Percentiles rank a stretch among this genome's conserved stretches.
Evolutionary conservation across 2,113 vertebrate species (phyloP).

Genomic region (Sturnira hondurensis): DNA sequence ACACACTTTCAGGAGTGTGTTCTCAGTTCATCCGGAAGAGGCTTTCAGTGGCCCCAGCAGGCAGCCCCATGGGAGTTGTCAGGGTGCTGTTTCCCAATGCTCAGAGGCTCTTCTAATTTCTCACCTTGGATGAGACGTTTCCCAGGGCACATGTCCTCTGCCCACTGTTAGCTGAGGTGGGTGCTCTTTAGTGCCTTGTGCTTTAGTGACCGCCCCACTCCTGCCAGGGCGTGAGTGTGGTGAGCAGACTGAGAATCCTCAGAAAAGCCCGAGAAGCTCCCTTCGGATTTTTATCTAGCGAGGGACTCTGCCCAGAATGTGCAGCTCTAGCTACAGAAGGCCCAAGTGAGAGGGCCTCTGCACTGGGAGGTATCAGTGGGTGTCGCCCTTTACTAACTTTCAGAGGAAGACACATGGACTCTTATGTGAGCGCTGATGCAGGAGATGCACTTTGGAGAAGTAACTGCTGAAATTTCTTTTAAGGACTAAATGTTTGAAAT

Average conservation of each 20-base stretch:
- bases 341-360: not conserved
- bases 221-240: not conserved
- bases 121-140: not conserved
- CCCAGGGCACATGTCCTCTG: not conserved
- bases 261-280: not conserved
- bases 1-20: not conserved
- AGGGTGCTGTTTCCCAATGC: not conserved
- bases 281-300: not conserved
- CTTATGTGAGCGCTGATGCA: not conserved
- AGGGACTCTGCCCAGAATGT: not conserved
- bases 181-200: not conserved
- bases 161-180: not conserved
- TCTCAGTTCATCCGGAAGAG: not conserved
- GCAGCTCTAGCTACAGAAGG: not conserved
- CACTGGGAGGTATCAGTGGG: not conserved
- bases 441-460: not conserved
- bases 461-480: not conserved
- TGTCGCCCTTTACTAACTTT: not conserved
- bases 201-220: not conserved
- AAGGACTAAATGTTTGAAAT: constrained; percentile 37
- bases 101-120: not conserved
- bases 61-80: not conserved
- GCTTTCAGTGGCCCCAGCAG: not conserved
- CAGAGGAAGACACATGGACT: not conserved
- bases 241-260: not conserved